Evolutionary conservation across 2,888 invertebrate genomes (phyloP), one percentile per base, ranked within the genome.

Genomic region (Eilema caniola): DNA sequence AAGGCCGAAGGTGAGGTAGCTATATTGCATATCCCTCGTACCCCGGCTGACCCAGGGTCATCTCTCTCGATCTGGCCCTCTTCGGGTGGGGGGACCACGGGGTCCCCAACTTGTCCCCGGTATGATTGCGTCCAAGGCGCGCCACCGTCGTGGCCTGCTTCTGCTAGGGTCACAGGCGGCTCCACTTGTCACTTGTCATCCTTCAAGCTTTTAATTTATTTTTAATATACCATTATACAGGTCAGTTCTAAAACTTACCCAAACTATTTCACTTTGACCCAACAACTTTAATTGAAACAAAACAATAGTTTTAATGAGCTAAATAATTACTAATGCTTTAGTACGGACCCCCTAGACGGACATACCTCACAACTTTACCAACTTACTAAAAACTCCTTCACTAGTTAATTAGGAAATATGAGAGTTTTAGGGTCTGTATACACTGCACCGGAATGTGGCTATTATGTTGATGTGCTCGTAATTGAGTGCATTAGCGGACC

Each of bases 381-480:
- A 57, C 31, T 64, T 64, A n/a, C 70, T 80, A 74, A 78, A 82
- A 81, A 74, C 83, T 61, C 70, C 62, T 14, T 28, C 31, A 37
- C 53, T 67, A 67, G 53, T 71, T 78, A 81, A 81, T 81, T 81
- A 83, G 47, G 61, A 78, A 67, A 75, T 74, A 77, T 78, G 41
- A 59, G 63, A 62, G 69, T 71, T 70, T 73, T 23, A 71, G 57
- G 74, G 25, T 41, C 8, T 16, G 12, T 24, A 7, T n/a, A 23
- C 65, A 64, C 63, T 62, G 62, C 67, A 62, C 31, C 31, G 47
- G 53, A 33, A 67, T 28, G 59, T 60, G 59, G 3, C 24, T 24
- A 3, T 66, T 37, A 66, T 59, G 56, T 56, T 62, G 16, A 63
- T 33, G 31, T n/a, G 64, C n/a, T 65, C 69, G n/a, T 41, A 31